Evolutionary conservation across 2,888 invertebrate species (phyloP).

Genomic region (Prosapia bicincta): DNA sequence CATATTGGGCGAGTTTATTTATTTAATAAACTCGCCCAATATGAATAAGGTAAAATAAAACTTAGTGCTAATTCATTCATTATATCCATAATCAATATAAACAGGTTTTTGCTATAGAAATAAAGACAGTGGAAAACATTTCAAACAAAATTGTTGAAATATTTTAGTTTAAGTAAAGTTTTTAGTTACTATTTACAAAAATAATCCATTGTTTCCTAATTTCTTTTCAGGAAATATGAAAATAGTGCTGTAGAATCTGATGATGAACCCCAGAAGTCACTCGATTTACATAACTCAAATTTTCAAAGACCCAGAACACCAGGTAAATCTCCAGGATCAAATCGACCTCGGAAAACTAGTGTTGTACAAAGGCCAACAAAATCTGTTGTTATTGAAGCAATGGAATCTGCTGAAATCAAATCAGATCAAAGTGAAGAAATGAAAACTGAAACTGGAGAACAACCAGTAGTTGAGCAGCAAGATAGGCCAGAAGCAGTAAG

Average conservation of each 20-base stretch:
- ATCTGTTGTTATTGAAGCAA: neutral
- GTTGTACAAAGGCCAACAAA: neutral
- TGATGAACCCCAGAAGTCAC: neutral
- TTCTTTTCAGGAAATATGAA: neutral
- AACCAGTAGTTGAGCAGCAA: neutral
- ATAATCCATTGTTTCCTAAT: too few relatives aligned
- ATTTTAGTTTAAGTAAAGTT: too few relatives aligned
- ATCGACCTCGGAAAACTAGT: neutral
- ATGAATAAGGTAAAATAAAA: too few relatives aligned
- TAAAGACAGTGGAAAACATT: too few relatives aligned
- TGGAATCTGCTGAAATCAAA: neutral
- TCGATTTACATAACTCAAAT: neutral
- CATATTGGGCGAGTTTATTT: too few relatives aligned
- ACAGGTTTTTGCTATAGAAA: too few relatives aligned
- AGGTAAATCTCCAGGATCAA: neutral
- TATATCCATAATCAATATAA: too few relatives aligned
- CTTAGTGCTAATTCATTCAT: too few relatives aligned
- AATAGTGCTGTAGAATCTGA: neutral
- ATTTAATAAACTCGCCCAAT: too few relatives aligned
- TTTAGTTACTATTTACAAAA: too few relatives aligned
- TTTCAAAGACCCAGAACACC: neutral
- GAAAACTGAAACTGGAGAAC: neutral
- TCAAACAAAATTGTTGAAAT: too few relatives aligned
- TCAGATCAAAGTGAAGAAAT: neutral
- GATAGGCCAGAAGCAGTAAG: neutral